Evolutionary conservation across 1,140 invertebrate genomes (phyloP), one percentile per base, ranked within the genome.

Genomic region (Caenorhabditis latens): DNA sequence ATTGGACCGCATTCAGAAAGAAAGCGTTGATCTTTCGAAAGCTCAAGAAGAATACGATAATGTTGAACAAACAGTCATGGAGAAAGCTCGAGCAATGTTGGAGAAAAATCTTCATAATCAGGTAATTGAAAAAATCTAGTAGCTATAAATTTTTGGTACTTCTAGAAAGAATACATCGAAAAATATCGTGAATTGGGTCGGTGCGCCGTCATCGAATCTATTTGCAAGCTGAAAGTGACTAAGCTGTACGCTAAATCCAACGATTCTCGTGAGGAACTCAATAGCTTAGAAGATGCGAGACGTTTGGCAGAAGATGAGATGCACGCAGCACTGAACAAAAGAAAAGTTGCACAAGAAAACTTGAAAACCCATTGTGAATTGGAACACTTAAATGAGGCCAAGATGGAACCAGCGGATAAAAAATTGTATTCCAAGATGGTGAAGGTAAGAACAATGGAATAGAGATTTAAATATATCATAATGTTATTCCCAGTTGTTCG

Each of bases 401-500:
- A 84, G 21, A 65, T 87, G 75, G 65, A 24, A 32, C 4, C 4
- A 0, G 40, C 32, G 9, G 82, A 87, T 14, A 84, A 84, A 24
- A 58, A 65, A 42, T 9, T 58, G n/a, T 67, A 32, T 19, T 50
- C 32, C 4, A 40, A 82, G 9, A 21, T 84, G 42, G 32, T 57
- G 0, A 84, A 57, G 82, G 57, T 87, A 43, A n/a, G 43, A 21
- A 48, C 11, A n/a, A 50, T 7, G 2, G 55, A 43, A 83, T 83
- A 24, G 5, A 19, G 9, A 50, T 24, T 24, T 58, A 19, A 19
- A 7, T 58, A 7, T 58, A 5, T 58, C 19, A 19, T 58, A n/a
- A 7, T 16, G 14, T 58, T 14, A n/a, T 19, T 83, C 65, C 42
- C 53, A 89, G 88, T 48, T 65, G 43, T 89, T 89, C 84, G 40